Conservation (phyloP, 2,113 vertebrate species). For the Sisor rabdophorus region DNA sequence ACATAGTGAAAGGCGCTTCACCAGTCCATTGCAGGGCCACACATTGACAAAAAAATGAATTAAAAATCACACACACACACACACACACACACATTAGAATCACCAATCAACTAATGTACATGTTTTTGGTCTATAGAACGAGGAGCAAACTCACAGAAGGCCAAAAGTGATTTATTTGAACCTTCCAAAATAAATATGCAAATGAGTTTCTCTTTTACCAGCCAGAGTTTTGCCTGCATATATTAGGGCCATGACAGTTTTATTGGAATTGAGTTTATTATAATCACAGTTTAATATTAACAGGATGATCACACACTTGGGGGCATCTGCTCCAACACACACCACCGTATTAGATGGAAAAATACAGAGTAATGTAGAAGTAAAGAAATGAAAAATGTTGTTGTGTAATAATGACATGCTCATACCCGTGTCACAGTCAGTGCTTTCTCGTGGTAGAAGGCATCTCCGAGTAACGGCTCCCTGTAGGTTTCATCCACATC, state of each 20-base stretch:
- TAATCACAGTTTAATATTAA: not conserved
- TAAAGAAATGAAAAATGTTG: not conserved
- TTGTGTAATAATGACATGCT: not conserved
- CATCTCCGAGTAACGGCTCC: conserved; percentile 87
- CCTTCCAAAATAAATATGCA: not conserved
- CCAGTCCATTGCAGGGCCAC: no score
- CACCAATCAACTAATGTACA: not conserved
- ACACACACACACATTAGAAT: not conserved
- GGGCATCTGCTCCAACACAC: not conserved
- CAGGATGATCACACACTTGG: not conserved
- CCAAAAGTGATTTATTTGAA: no score
- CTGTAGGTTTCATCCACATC: conserved; percentile 97
- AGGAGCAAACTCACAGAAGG: not conserved
- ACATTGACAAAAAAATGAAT: no score
- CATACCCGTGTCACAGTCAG: conserved; percentile 84
- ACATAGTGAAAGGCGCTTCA: no score
- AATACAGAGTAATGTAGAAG: not conserved
- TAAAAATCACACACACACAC: not conserved
- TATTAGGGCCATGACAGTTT: not conserved
- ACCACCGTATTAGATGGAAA: no score
- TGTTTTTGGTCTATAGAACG: not conserved
- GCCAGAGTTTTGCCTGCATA: not conserved
- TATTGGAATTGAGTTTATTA: not conserved
- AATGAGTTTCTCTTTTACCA: not conserved
- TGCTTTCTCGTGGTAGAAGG: conserved; percentile 85